phyloP scores from a whole-genome alignment of 2,797 vertebrate species.

The Labeo calbasu region DNA sequence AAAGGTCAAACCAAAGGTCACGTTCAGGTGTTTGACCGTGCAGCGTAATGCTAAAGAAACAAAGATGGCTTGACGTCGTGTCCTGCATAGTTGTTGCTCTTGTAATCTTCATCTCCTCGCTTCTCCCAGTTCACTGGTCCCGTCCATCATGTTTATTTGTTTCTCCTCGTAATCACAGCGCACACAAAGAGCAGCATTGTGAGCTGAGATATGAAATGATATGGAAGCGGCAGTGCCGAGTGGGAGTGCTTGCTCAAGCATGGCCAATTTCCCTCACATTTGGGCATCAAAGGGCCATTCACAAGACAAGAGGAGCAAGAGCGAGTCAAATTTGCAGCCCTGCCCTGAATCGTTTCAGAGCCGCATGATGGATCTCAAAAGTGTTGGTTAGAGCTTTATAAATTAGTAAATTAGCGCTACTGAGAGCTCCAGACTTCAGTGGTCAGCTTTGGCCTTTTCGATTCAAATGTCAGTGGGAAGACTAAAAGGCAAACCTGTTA shows the following conservation, averaged over 20 bases:
- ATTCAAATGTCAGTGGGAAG: not conserved
- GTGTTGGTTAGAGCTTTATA: not conserved
- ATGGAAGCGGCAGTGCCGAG: constrained; percentile 64
- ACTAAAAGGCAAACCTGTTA: not conserved
- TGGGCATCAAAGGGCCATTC: constrained; percentile 68
- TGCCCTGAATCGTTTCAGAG: not conserved
- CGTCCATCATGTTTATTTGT: constrained; percentile 22
- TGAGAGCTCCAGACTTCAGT: not conserved
- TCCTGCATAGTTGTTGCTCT: constrained; percentile 10
- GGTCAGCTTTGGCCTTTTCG: not conserved
- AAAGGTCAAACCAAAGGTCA: constrained; percentile 25
- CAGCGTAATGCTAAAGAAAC: not conserved
- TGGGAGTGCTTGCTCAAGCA: constrained; percentile 64
- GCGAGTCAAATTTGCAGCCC: not conserved
- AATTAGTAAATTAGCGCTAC: not conserved
- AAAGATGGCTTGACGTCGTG: not conserved
- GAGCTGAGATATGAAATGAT: constrained; percentile 71
- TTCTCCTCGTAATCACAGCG: constrained; percentile 23
- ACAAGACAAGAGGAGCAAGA: constrained; percentile 49
- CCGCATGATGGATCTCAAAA: not conserved
- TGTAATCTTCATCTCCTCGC: not conserved
- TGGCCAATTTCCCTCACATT: constrained; percentile 59
- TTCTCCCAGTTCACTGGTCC: not conserved
- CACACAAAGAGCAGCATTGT: constrained; percentile 72
- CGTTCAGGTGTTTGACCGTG: not conserved